Evolutionary conservation across 2,797 vertebrate species (phyloP).

Genomic region (Pantherophis alleghaniensis): DNA sequence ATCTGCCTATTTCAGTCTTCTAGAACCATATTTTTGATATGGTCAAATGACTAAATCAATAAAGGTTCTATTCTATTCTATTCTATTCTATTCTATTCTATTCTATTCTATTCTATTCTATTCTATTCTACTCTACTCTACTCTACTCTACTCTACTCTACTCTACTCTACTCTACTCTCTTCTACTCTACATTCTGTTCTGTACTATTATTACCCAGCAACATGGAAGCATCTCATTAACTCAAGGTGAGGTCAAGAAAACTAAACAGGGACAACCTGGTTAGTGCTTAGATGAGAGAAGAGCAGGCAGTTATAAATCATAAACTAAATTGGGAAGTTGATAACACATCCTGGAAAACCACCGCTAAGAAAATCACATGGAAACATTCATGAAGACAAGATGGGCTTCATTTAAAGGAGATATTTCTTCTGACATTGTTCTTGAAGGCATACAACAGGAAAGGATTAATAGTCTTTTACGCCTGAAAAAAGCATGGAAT

Average conservation of each 20-base stretch:
- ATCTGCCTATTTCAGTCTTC: neutral
- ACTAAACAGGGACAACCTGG: neutral
- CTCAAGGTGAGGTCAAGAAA: neutral
- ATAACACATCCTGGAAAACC: neutral
- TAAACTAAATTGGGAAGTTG: neutral
- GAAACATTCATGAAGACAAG: neutral
- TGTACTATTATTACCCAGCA: neutral
- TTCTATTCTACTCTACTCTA: rapidly evolving
- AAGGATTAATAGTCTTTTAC: neutral
- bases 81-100: neutral
- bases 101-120: neutral
- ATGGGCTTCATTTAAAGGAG: neutral
- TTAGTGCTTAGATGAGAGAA: neutral
- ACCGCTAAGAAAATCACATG: neutral
- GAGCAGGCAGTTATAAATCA: neutral
- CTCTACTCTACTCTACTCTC: no score
- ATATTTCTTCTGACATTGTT: neutral
- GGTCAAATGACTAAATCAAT: neutral
- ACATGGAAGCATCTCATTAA: neutral
- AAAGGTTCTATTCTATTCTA: neutral
- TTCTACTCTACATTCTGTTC: neutral
- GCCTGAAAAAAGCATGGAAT: neutral
- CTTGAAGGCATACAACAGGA: neutral
- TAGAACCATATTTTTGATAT: neutral
- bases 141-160: neutral